phyloP scores from a whole-genome alignment of 2,888 invertebrate genomes.

The Zonitis immaculata region DNA sequence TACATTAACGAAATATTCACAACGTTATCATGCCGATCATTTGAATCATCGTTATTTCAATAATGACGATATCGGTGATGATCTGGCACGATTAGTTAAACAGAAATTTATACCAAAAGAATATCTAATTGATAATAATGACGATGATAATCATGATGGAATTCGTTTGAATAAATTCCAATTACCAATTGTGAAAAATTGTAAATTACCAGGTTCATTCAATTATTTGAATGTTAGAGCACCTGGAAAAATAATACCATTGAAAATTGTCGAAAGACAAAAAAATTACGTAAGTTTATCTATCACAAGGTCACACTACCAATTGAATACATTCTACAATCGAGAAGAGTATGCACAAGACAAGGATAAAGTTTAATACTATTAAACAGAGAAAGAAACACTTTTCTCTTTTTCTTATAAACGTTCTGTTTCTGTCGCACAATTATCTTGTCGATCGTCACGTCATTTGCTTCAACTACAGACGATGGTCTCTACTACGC shows the following conservation, averaged over 20 bases:
- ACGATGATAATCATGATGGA: background rate
- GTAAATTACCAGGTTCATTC: constrained; percentile 57
- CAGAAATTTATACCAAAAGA: constrained; percentile 25
- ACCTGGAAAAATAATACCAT: constrained; percentile 55
- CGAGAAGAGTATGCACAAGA: no score
- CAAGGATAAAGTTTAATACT: no score
- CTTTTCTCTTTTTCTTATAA: no score
- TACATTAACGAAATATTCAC: constrained; percentile 59
- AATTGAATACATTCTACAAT: no score
- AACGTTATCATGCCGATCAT: constrained; percentile 54
- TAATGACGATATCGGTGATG: constrained; percentile 60
- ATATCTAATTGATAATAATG: background rate
- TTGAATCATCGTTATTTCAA: constrained; percentile 55
- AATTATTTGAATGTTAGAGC: constrained; percentile 56
- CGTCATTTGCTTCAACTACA: no score
- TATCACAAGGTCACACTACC: no score
- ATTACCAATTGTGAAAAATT: constrained; percentile 46
- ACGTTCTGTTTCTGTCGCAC: no score
- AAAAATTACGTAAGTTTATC: constrained; percentile 41
- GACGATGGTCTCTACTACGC: no score
- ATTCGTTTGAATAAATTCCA: constrained; percentile 26
- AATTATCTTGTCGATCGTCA: no score
- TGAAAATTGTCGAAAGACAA: no score
- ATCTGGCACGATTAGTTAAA: constrained; percentile 45
- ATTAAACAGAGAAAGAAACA: no score